These are phyloP conservation scores for Ecdyonurus torrentis DNA, from an alignment of 2,888 invertebrate genomes.

Conservation along the genomic window DNA sequence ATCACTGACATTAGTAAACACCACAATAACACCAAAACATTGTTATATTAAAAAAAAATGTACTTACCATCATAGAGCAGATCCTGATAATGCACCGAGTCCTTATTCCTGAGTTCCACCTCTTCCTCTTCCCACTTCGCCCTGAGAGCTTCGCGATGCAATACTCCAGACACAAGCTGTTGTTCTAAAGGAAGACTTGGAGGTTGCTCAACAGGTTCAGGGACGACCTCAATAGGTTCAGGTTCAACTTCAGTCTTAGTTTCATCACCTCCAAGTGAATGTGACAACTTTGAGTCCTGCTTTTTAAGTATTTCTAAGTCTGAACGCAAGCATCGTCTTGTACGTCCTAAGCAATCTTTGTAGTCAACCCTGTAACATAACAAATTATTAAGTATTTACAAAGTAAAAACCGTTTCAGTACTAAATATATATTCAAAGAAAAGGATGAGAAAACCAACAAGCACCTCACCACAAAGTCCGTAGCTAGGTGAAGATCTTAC, in stretches of 20 bases:
- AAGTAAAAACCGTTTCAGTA: constrained; percentile 5
- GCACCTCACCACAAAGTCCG: too few relatives aligned
- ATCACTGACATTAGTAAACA: too few relatives aligned
- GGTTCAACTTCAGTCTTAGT: background rate
- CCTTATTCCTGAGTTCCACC: constrained; percentile 47
- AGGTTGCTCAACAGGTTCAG: background rate
- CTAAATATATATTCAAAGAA: too few relatives aligned
- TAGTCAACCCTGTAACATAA: constrained; percentile 63
- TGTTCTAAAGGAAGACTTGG: constrained; percentile 17
- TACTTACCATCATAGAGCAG: constrained; percentile 64
- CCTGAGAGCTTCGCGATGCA: constrained; percentile 50
- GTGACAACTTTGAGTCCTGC: constrained; percentile 33
- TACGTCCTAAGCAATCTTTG: constrained; percentile 72
- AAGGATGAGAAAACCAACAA: too few relatives aligned
- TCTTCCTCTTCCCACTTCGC: constrained; percentile 81
- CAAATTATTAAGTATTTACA: constrained; percentile 5
- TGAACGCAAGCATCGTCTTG: constrained; percentile 61
- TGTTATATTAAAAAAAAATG: too few relatives aligned
- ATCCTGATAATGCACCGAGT: constrained; percentile 81
- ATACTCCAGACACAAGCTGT: constrained; percentile 33
- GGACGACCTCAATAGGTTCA: background rate
- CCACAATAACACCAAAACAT: too few relatives aligned
- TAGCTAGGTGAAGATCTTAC: too few relatives aligned
- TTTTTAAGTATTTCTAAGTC: constrained; percentile 51
- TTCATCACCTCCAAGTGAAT: constrained; percentile 7